phyloP scores from a whole-genome alignment of 2,888 invertebrate genomes.

The Polyommatus iphigenia region DNA sequence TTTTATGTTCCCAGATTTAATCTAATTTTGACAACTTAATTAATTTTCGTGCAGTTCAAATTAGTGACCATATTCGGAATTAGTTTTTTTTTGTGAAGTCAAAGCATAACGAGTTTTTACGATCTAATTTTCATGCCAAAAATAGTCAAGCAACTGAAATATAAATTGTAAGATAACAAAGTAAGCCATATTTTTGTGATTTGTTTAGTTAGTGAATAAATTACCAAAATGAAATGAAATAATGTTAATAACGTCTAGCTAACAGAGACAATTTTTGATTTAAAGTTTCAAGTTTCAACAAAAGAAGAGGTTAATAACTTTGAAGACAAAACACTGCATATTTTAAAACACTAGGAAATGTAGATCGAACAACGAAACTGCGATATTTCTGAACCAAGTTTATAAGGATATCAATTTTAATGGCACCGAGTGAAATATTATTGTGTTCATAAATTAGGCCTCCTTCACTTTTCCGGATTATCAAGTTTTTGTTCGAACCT shows the following conservation, averaged over 20 bases:
- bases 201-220: neutral
- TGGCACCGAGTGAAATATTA: constrained; percentile 23
- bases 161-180: neutral
- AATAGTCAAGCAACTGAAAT: neutral
- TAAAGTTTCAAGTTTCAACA: neutral
- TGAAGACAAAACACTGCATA: neutral
- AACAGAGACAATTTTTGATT: neutral
- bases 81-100: neutral
- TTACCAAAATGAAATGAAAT: neutral
- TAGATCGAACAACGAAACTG: constrained; percentile 1
- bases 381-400: constrained; percentile 8
- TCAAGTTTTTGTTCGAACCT: constrained; percentile 33
- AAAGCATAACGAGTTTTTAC: neutral
- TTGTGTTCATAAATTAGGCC: constrained; percentile 10
- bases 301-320: neutral
- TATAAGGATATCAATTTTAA: constrained; percentile 27
- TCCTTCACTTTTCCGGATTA: constrained; percentile 32
- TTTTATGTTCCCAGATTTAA: constrained; percentile 19
- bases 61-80: neutral
- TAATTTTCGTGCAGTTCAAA: neutral
- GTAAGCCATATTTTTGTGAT: neutral
- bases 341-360: constrained; percentile 15
- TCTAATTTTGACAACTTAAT: constrained; percentile 24
- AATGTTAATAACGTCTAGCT: too few relatives aligned
- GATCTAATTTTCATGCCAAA: neutral